Base-by-base conservation (phyloP, 2,113 vertebrate genomes). In the Corythornis cristatus region DNA sequence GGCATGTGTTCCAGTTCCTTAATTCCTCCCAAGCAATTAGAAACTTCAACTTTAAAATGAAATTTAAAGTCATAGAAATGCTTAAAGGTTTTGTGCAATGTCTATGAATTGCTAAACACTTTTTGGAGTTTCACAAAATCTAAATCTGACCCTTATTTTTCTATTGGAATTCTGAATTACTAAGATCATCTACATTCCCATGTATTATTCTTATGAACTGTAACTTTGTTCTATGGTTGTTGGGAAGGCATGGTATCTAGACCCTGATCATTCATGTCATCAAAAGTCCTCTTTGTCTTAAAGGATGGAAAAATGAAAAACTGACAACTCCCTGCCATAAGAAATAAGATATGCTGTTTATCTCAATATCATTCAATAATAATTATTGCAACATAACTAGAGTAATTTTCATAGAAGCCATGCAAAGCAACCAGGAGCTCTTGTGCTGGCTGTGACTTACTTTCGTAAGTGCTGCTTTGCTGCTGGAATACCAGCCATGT, bases 401-500 rank as follows among this genome's bases (percentile, higher is more conserved):
- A 81, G n/a, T 51, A 51, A 57, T 57, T 84, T 75, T 82, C 45
- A 83, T 57, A 45, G 64, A 70, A 70, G 42, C 23, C 40, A 43
- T 8, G 51, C n/a, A 45, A 45, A 12, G 31, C 14, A 87, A 35
- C 57, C 66, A 85, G 54, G 33, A 87, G 42, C 26, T 89, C 46
- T 66, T 31, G 21, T 48, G 46, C 21, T 35, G 16, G 16, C 6
- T 51, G 28, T 16, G 35, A 94, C 98, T 98, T 97, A 99, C 99
- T 99, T 99, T 96, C 96, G 98, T 94, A 99, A 97, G 83, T 99
- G 98, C 89, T 99, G 98, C 91, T 97, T 98, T 95, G 99, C 99
- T 78, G 98, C 98, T 50, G 99, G 99, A 93, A 99, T 98, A 93
- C 98, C 98, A 31, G 99, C 98, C 99, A 99, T 99, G 96, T 99